These are phyloP conservation scores for Epiblema foenella DNA, from an alignment of 2,888 invertebrate species.

Conservation along the genomic window DNA sequence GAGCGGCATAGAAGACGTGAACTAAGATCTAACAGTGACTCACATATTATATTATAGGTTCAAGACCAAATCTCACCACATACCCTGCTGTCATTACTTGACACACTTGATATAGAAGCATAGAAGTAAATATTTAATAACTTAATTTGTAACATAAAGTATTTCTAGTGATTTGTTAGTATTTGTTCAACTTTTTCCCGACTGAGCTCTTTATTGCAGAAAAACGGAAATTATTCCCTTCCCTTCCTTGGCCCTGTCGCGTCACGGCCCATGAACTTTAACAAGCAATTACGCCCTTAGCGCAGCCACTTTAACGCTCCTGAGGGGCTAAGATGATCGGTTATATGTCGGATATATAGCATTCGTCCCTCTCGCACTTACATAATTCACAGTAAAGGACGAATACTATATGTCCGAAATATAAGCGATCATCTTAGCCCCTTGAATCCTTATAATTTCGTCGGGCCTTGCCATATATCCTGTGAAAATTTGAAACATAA, in stretches of 20 bases:
- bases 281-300: constrained; percentile 70
- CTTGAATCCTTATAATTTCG: constrained; percentile 55
- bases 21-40: no score
- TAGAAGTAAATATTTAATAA: no score
- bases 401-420: no score
- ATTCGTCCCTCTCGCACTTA: no score
- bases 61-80: constrained; percentile 17
- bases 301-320: constrained; percentile 57
- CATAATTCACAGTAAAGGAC: no score
- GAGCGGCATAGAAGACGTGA: no score
- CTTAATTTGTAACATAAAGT: no score
- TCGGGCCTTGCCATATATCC: constrained; percentile 30
- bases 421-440: no score
- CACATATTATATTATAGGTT: neutral
- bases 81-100: constrained; percentile 14
- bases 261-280: constrained; percentile 75
- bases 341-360: no score
- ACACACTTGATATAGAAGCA: neutral
- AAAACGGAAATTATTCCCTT: constrained; percentile 52
- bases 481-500: constrained; percentile 19
- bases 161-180: no score
- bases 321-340: no score
- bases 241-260: constrained; percentile 48
- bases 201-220: constrained; percentile 11
- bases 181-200: neutral